A percentile compares a stretch with the other conserved stretches of the same genome.
Conservation (phyloP, 2,113 vertebrate species). For the Callipepla squamata region DNA sequence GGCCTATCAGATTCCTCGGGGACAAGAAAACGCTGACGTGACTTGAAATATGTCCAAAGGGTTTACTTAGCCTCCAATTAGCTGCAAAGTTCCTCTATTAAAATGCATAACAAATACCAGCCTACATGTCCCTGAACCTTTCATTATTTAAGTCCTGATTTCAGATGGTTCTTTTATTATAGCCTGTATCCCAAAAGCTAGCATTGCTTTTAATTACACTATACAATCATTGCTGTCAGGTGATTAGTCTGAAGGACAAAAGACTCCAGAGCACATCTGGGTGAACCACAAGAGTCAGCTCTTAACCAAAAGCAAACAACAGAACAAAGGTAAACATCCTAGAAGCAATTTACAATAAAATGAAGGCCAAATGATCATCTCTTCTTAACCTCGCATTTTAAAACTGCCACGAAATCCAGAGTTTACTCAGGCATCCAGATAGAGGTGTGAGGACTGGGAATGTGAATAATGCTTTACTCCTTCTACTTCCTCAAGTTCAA, state of each 20-base stretch:
- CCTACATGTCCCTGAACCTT: slow-evolving; percentile 77
- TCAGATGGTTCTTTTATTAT: slow-evolving; percentile 79
- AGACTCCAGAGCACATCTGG: slow-evolving; percentile 49
- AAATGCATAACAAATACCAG: slow-evolving; percentile 80
- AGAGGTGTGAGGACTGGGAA: not conserved
- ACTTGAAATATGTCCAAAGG: slow-evolving; percentile 79
- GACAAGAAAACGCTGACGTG: slow-evolving; percentile 74
- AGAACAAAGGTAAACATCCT: slow-evolving; percentile 70
- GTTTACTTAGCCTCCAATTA: slow-evolving; percentile 89
- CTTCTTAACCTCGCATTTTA: slow-evolving; percentile 54
- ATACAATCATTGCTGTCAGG: slow-evolving; percentile 64
- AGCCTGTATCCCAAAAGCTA: slow-evolving; percentile 78
- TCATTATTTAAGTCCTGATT: slow-evolving; percentile 87
- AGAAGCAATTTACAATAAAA: slow-evolving; percentile 56
- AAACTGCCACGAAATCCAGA: not conserved
- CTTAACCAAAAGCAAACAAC: slow-evolving; percentile 72
- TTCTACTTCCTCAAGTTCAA: not conserved
- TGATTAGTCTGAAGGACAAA: slow-evolving; percentile 74
- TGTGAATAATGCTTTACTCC: not conserved
- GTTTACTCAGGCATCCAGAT: not conserved
- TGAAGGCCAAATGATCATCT: slow-evolving; percentile 11
- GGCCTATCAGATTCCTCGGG: slow-evolving; percentile 75
- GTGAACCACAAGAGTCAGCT: slow-evolving; percentile 49
- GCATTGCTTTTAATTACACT: slow-evolving; percentile 84
- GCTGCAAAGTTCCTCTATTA: slow-evolving; percentile 83